Conservation (phyloP, 1,140 invertebrate genomes). For the Dendroctonus ponderosae region DNA sequence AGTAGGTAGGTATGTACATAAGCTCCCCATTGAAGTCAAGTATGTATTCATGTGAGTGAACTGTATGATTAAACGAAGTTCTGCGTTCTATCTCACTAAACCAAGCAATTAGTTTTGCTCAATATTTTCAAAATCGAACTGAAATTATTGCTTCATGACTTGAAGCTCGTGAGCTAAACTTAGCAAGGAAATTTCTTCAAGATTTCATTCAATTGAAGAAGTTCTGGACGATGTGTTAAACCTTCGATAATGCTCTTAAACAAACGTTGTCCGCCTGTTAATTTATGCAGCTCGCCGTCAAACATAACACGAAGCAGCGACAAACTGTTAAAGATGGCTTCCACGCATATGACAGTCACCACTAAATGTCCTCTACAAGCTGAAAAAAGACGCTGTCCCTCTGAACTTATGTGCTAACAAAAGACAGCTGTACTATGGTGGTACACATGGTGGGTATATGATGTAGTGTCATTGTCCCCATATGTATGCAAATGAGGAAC, state of each 20-base stretch:
- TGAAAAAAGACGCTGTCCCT: conserved; percentile 1
- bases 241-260: background rate
- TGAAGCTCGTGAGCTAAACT: too few relatives aligned
- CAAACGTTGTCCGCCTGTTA: background rate
- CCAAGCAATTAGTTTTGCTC: too few relatives aligned
- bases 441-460: conserved; percentile 24
- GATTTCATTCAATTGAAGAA: background rate
- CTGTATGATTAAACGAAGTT: too few relatives aligned
- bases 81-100: too few relatives aligned
- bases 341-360: conserved; percentile 19
- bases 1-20: too few relatives aligned
- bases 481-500: conserved; percentile 26
- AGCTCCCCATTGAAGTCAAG: too few relatives aligned
- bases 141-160: too few relatives aligned
- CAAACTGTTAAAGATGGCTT: conserved; percentile 23
- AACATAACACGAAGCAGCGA: conserved; percentile 16
- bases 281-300: background rate
- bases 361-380: background rate
- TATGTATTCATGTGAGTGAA: too few relatives aligned
- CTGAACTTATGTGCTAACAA: conserved; percentile 1
- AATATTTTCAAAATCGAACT: too few relatives aligned
- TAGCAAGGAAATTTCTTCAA: too few relatives aligned
- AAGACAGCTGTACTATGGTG: conserved; percentile 9
- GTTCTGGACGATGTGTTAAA: background rate
- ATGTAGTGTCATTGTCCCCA: conserved; percentile 28